phyloP scores from a whole-genome alignment of 1,140 invertebrate genomes.

The Idris sp. region DNA sequence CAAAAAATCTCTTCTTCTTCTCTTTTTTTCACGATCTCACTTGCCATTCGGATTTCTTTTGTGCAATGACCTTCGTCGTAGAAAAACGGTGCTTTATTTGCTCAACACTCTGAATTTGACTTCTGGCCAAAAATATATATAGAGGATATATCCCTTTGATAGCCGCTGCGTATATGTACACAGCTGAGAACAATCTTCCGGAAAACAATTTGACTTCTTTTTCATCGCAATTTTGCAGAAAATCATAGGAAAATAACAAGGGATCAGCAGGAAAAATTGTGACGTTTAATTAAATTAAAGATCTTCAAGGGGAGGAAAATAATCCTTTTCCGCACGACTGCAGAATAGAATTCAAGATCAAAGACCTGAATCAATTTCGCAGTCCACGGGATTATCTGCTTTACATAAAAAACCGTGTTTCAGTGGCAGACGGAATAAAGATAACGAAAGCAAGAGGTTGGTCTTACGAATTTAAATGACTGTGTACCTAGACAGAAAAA shows the following conservation, averaged over 20 bases:
- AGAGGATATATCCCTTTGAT: conserved; percentile 58
- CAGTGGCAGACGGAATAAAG: conserved; percentile 38
- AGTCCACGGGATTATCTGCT: conserved; percentile 55
- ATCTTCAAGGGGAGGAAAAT: no score
- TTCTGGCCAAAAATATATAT: conserved; percentile 71
- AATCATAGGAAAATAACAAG: no score
- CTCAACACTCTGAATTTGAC: conserved; percentile 72
- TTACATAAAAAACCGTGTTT: conserved; percentile 65
- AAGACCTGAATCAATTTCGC: conserved; percentile 62
- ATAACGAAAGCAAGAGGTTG: conserved; percentile 41
- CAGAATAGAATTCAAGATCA: conserved; percentile 46
- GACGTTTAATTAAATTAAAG: no score
- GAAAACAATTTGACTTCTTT: no score
- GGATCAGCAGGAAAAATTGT: no score
- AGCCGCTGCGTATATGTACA: conserved; percentile 65
- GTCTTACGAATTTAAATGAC: conserved; percentile 41
- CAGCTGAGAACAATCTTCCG: conserved; percentile 70
- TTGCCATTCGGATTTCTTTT: conserved; percentile 53
- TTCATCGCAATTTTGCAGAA: no score
- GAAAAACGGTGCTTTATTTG: conserved; percentile 68
- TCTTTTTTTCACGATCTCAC: conserved; percentile 42
- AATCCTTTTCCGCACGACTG: conserved; percentile 21
- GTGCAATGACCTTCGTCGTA: conserved; percentile 57
- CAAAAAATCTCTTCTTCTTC: no score
- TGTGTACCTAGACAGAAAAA: conserved; percentile 51